Evolutionary conservation across 1,140 invertebrate genomes (phyloP), one percentile per base, ranked within the genome.

Genomic region (Drosophila mojavensis): DNA sequence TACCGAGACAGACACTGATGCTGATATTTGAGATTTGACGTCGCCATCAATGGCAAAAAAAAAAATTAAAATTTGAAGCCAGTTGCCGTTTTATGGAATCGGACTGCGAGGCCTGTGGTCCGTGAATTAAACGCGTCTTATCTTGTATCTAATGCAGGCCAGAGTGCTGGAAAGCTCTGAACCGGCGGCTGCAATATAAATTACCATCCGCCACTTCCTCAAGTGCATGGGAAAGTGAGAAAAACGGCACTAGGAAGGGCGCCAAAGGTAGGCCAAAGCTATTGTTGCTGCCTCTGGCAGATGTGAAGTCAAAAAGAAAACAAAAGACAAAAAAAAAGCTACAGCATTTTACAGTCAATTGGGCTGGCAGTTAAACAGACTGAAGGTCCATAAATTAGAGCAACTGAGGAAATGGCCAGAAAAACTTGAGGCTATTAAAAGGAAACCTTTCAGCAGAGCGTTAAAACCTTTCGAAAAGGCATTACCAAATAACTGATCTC

Each of bases 181-280:
- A 17, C 17, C n/a, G 17, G 50, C 60, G 41, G 56, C 68, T 43
- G 56, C 47, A 45, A 50, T 55, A 79, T 78, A 79, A 73, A 78
- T 76, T 60, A 43, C 45, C 48, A 60, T 56, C 73, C 54, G 54
- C 39, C 60, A 65, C 75, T 81, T 82, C 79, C 79, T 78, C 79
- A 76, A 62, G 65, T 67, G 78, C 62, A 81, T 77, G 78, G 77
- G 79, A 81, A 81, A 81, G 79, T 53, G 73, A 77, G 74, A 81
- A 81, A 81, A 81, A 43, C 50, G 55, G 51, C 65, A 59, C 43
- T 63, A 48, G 43, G 15, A 60, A 33, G 10, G 26, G 13, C 28
- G 20, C 24, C 28, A 5, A 47, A 30, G 24, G 26, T 45, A 43
- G 47, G 58, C 24, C 17, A 17, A 11, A 45, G 11, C 62, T 10